A percentile compares a stretch with the other conserved stretches of the same genome.
phyloP scores from a whole-genome alignment of 2,113 vertebrate species.

The Aspidoscelis tigris region DNA sequence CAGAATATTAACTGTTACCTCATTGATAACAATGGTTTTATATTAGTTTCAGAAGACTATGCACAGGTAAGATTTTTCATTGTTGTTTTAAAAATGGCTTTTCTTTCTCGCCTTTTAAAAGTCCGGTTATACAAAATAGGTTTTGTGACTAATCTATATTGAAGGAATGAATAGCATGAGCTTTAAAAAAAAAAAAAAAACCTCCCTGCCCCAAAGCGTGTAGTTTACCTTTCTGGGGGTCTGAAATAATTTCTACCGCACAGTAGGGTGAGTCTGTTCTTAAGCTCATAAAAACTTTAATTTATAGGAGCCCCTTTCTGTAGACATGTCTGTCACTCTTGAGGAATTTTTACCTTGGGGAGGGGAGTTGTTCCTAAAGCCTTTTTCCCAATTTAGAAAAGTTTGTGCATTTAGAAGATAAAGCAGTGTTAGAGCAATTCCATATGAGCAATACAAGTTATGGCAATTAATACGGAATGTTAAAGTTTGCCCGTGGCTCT shows the following conservation, averaged over 20 bases:
- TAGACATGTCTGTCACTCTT: constrained; percentile 26
- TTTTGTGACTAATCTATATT: constrained; percentile 22
- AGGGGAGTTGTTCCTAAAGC: constrained; percentile 23
- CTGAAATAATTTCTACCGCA: constrained; percentile 48
- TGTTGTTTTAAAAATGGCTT: background rate
- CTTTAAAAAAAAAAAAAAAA: constrained; percentile 7
- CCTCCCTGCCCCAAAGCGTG: constrained; percentile 29
- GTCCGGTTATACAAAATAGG: background rate
- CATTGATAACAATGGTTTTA: constrained; percentile 98
- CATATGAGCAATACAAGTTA: constrained; percentile 36
- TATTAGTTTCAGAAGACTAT: constrained; percentile 94
- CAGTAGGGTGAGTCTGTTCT: constrained; percentile 37
- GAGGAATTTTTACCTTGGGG: constrained; percentile 32
- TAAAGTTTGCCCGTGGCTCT: constrained; percentile 20
- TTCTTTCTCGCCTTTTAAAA: constrained; percentile 13
- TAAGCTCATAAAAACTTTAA: constrained; percentile 50
- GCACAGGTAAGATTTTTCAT: constrained; percentile 79
- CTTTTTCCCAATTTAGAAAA: constrained; percentile 26
- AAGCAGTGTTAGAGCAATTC: constrained; percentile 32
- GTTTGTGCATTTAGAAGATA: constrained; percentile 20
- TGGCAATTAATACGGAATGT: constrained; percentile 12
- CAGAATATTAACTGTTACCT: constrained; percentile 97
- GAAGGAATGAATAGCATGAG: constrained; percentile 40
- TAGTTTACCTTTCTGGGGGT: constrained; percentile 45
- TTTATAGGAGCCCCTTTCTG: constrained; percentile 39